Conservation (phyloP, 2,888 invertebrate genomes). For the Ptychoptera albimana region DNA sequence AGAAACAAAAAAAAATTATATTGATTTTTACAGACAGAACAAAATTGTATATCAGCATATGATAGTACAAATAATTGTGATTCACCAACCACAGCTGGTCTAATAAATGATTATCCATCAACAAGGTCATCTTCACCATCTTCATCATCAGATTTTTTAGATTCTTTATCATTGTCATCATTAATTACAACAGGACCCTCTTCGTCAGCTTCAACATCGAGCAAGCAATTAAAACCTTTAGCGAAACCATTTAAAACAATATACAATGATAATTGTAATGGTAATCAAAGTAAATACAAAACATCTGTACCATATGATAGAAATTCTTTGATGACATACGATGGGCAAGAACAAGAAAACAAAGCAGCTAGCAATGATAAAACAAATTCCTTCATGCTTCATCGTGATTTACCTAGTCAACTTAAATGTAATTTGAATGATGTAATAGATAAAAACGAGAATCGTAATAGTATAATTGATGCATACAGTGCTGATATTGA, state of each 20-base stretch:
- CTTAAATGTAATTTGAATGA: too few relatives aligned
- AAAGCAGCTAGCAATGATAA: not conserved
- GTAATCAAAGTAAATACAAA: not conserved
- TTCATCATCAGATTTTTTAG: constrained; percentile 15
- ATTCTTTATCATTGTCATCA: constrained; percentile 6
- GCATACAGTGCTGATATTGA: constrained; percentile 31
- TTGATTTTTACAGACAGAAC: constrained; percentile 3
- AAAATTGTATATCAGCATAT: constrained; percentile 14
- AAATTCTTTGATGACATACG: too few relatives aligned
- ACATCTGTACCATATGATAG: not conserved
- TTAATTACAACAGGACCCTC: constrained; percentile 7
- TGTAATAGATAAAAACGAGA: not conserved
- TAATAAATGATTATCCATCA: constrained; percentile 8
- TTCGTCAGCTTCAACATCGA: not conserved
- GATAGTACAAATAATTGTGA: constrained; percentile 12
- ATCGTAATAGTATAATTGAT: constrained; percentile 12
- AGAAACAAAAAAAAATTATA: not conserved
- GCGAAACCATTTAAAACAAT: not conserved
- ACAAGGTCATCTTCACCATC: constrained; percentile 25
- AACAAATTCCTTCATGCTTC: not conserved
- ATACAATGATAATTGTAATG: not conserved
- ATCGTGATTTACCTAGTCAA: too few relatives aligned
- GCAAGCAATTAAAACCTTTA: not conserved
- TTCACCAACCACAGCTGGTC: not conserved
- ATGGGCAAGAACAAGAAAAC: too few relatives aligned